phyloP scores from a whole-genome alignment of 2,113 vertebrate genomes.

The Mustela nigripes region DNA sequence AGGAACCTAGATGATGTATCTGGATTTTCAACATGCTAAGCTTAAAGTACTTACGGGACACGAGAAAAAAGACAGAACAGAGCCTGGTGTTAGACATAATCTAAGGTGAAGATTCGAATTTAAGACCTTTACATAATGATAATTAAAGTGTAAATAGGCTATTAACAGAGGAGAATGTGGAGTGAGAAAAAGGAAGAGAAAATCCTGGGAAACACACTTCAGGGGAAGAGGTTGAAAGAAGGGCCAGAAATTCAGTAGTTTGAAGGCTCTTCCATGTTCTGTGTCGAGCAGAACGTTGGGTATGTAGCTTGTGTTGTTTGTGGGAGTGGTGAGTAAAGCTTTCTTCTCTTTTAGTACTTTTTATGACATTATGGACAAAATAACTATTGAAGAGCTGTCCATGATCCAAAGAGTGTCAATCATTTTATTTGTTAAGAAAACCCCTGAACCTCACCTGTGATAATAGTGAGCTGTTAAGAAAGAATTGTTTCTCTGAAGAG shows the following conservation, averaged over 20 bases:
- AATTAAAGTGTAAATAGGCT: neutral
- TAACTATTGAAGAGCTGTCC: neutral
- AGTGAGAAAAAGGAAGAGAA: neutral
- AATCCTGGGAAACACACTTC: neutral
- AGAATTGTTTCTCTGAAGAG: neutral
- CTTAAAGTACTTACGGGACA: neutral
- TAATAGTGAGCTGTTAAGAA: neutral
- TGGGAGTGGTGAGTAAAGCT: neutral
- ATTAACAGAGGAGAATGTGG: neutral
- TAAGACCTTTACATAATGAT: neutral
- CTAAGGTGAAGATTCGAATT: neutral
- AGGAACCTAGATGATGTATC: neutral
- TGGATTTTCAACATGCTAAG: neutral
- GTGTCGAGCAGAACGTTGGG: neutral
- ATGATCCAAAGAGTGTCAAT: neutral
- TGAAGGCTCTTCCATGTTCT: neutral
- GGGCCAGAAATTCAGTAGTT: neutral
- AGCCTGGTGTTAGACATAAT: neutral
- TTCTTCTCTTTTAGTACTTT: neutral
- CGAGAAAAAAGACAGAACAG: neutral
- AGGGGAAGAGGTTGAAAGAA: neutral
- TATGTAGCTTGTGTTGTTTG: neutral
- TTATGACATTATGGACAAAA: constrained; percentile 35
- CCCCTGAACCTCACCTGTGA: neutral
- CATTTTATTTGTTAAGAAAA: constrained; percentile 13